Percentiles rank a stretch among this genome's conserved stretches.
Conservation (phyloP, 2,888 invertebrate species). For the Lasius platythorax region DNA sequence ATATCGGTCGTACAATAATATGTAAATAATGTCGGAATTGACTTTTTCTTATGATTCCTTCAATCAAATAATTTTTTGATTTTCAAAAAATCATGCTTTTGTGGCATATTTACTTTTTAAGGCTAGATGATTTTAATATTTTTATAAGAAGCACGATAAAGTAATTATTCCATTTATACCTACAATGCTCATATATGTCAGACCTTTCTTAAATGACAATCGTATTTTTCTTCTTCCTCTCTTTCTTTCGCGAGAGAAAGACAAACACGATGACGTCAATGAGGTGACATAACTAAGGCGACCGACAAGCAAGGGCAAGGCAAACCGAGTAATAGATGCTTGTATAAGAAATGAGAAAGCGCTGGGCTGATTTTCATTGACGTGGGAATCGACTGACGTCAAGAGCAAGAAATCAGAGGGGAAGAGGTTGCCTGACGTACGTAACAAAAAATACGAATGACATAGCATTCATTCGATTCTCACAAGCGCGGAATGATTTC, state of each 20-base stretch:
- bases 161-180: slow-evolving; percentile 16
- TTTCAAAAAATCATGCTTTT: neutral
- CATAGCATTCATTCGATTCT: slow-evolving; percentile 19
- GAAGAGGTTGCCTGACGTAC: slow-evolving; percentile 51
- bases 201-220: neutral
- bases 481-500: neutral
- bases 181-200: neutral
- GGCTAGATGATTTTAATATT: neutral
- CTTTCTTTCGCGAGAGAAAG: neutral
- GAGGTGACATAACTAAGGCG: slow-evolving; percentile 54
- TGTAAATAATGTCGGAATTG: neutral
- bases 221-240: slow-evolving; percentile 18
- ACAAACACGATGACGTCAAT: slow-evolving; percentile 47
- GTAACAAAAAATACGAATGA: slow-evolving; percentile 21
- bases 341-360: slow-evolving; percentile 63
- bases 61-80: neutral
- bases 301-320: slow-evolving; percentile 61
- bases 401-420: neutral
- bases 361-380: slow-evolving; percentile 56
- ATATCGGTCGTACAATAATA: neutral
- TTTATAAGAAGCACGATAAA: neutral
- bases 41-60: neutral
- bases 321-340: slow-evolving; percentile 71
- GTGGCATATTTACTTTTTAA: neutral
- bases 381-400: slow-evolving; percentile 60